Evolutionary conservation across 1,140 invertebrate genomes (phyloP), one percentile per base, ranked within the genome.

Genomic region (Augochlora pura): DNA sequence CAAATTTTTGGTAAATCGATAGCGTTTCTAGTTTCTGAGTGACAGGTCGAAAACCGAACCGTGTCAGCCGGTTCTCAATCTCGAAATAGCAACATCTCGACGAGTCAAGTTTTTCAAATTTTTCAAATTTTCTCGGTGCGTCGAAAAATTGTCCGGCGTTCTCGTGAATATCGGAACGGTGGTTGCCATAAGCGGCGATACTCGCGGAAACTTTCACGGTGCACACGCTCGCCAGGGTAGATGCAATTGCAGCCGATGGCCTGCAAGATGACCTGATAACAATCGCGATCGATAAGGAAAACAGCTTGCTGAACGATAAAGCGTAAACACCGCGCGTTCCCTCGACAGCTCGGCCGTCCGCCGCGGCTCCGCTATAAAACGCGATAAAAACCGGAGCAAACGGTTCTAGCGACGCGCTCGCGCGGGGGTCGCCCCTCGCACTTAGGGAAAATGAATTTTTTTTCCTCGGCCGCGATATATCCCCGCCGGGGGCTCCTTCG

Each of bases 281-380:
- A 86, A 86, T 86, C 81, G 85, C 84, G 85, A 86, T 86, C 84
- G 77, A 86, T 86, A 86, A 81, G 63, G 84, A 86, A 86, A 86
- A 86, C 85, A 86, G 78, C 76, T 86, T 80, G 83, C 66, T 80
- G 71, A 65, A 73, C 83, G 85, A 85, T 86, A 85, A 83, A 83
- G 74, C 81, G 81, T 86, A 86, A 86, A 86, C 81, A 86, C 32
- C 52, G 72, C 52, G 72, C 39, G 80, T 86, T 80, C 83, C 84
- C 79, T 75, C 85, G 83, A 85, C 83, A 85, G 79, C 74, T 39
- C 62, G 27, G 69, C 46, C 65, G 9, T 49, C 49, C 42, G 46
- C 62, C 80, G 27, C 78, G 71, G 21, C 52, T 38, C 6, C 7
- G 65, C 69, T 82, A 57, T 84, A 75, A 85, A 85, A 84, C 82